Evolutionary conservation across 2,888 invertebrate genomes (phyloP).

Genomic region (Trissonchulus latispiculum): DNA sequence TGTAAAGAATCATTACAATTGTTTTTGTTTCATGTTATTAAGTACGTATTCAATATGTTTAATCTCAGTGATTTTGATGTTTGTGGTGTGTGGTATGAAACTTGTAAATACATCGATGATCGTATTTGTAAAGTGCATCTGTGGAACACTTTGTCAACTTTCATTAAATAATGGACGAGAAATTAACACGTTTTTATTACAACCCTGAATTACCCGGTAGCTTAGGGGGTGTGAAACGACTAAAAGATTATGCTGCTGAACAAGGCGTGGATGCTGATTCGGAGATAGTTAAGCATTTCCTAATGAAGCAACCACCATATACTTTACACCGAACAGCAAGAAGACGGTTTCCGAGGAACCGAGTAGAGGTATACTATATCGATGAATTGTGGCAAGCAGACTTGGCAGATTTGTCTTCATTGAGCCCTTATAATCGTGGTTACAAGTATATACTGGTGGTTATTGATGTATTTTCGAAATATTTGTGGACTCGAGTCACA

Average conservation of each 20-base stretch:
- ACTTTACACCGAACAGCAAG: background rate
- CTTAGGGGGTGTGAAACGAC: background rate
- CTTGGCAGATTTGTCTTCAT: background rate
- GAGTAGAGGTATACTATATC: background rate
- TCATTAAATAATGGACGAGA: background rate
- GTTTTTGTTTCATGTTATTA: too few species aligned
- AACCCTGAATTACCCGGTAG: background rate
- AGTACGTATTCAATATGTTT: too few species aligned
- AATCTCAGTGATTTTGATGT: too few species aligned
- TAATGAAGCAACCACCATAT: background rate
- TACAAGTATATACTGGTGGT: background rate
- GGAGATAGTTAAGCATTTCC: too few species aligned
- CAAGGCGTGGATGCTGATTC: background rate
- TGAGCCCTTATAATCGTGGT: background rate
- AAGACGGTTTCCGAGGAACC: background rate
- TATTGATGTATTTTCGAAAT: background rate
- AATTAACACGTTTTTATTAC: background rate
- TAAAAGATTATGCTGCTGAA: background rate
- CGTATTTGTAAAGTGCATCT: too few species aligned
- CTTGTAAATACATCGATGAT: too few species aligned
- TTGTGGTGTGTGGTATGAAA: too few species aligned
- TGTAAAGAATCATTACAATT: too few species aligned
- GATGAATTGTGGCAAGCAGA: background rate
- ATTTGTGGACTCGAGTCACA: background rate
- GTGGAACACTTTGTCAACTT: too few species aligned